Conservation (phyloP, 35 echinoderm and acorn worm genomes). For the Nesometra sesokonis region DNA sequence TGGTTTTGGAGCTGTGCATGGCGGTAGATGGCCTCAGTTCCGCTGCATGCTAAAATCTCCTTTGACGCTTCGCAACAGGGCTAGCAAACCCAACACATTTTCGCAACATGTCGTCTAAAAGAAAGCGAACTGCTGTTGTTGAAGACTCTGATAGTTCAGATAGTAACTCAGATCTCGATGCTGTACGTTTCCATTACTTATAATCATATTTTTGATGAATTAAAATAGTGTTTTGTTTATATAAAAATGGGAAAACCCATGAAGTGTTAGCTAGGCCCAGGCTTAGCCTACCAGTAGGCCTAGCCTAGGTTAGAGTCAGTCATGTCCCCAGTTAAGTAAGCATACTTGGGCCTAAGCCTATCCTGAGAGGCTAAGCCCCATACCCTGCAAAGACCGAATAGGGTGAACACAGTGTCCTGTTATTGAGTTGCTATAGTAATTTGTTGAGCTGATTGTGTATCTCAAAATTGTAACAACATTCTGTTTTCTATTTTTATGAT, state of each 20-base stretch:
- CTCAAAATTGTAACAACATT: too few species aligned
- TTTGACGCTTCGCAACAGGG: neutral
- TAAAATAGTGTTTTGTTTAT: neutral
- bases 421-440: too few species aligned
- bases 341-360: too few species aligned
- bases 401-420: too few species aligned
- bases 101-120: conserved; percentile 31
- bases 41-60: neutral
- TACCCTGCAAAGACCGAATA: too few species aligned
- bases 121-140: conserved; percentile 39
- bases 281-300: too few species aligned
- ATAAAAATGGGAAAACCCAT: neutral
- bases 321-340: too few species aligned
- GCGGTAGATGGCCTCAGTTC: neutral
- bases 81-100: neutral
- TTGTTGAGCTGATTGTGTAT: too few species aligned
- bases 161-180: conserved; percentile 33
- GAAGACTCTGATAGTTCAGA: conserved; percentile 41
- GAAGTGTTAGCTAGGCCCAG: neutral
- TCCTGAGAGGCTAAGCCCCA: too few species aligned
- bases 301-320: too few species aligned
- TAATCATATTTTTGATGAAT: neutral
- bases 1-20: neutral
- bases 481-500: too few species aligned
- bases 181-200: neutral